Evolutionary conservation across 2,797 vertebrate genomes (phyloP).

Genomic region (Chromis chromis): DNA sequence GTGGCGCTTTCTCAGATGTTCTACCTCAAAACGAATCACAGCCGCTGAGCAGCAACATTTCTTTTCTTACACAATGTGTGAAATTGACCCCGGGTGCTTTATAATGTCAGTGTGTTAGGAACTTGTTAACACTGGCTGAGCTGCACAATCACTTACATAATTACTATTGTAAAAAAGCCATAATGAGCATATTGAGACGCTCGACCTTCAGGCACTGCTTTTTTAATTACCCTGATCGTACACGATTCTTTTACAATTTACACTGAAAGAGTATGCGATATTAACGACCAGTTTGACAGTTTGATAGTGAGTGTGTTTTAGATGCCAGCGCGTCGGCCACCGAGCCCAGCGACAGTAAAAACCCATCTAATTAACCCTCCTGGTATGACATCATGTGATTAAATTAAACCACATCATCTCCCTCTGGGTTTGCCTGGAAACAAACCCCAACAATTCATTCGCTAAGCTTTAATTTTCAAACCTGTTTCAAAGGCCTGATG

Average conservation of each 20-base stretch:
- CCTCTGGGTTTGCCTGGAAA: conserved; percentile 91
- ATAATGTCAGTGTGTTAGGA: conserved; percentile 63
- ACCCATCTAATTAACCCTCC: conserved; percentile 96
- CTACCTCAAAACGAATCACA: conserved; percentile 20
- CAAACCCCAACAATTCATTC: conserved; percentile 94
- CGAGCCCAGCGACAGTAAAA: conserved; percentile 87
- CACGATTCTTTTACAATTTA: conserved; percentile 33
- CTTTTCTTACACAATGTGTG: conserved; percentile 21
- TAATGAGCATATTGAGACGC: conserved; percentile 66
- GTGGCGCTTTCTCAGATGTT: conserved; percentile 14
- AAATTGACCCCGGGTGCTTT: conserved; percentile 53
- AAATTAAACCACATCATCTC: conserved; percentile 90
- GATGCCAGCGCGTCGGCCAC: conserved; percentile 85
- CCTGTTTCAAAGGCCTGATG: conserved; percentile 92
- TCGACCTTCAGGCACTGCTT: conserved; percentile 57
- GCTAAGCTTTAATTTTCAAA: conserved; percentile 98
- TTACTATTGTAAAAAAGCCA: conserved; percentile 68
- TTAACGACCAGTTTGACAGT: conserved; percentile 83
- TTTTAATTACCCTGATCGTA: conserved; percentile 64
- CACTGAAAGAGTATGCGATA: conserved; percentile 59
- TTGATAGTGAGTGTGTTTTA: conserved; percentile 85
- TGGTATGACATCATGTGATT: conserved; percentile 94
- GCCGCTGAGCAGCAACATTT: conserved; percentile 10
- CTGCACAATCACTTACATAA: conserved; percentile 69
- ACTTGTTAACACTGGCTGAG: conserved; percentile 58